Percentiles rank a stretch among this genome's conserved stretches.
Evolutionary conservation across 2,888 invertebrate genomes (phyloP).

Genomic region (Chymomyza procnemis): DNA sequence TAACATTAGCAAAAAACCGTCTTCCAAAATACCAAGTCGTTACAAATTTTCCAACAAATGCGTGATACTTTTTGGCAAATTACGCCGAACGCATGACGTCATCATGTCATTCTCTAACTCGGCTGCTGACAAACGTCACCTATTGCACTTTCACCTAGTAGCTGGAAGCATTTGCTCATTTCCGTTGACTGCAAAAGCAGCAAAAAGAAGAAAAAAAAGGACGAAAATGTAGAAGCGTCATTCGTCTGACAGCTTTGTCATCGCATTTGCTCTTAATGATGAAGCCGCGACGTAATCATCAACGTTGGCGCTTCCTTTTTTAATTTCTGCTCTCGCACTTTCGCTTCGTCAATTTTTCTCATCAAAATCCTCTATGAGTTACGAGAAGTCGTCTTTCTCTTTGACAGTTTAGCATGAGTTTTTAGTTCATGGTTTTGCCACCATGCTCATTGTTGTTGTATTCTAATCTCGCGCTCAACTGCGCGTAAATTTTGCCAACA

Average conservation of each 20-base stretch:
- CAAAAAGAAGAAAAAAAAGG: too few species aligned
- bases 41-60: neutral
- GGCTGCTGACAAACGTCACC: neutral
- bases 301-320: constrained; percentile 29
- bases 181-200: neutral
- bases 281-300: neutral
- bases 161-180: neutral
- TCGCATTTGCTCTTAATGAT: neutral
- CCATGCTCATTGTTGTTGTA: constrained; percentile 23
- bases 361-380: constrained; percentile 49
- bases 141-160: neutral
- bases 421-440: constrained; percentile 27
- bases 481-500: constrained; percentile 33
- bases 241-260: neutral
- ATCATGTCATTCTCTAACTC: too few species aligned
- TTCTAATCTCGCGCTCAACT: constrained; percentile 60
- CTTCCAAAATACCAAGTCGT: neutral
- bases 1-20: neutral
- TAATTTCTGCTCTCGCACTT: constrained; percentile 54
- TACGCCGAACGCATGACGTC: neutral
- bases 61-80: neutral
- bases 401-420: constrained; percentile 55
- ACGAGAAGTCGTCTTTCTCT: constrained; percentile 17
- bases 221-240: neutral
- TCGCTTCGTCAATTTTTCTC: constrained; percentile 64